These are phyloP conservation scores for Drosophila yooni DNA, from an alignment of 2,888 invertebrate species.

Conservation along the genomic window DNA sequence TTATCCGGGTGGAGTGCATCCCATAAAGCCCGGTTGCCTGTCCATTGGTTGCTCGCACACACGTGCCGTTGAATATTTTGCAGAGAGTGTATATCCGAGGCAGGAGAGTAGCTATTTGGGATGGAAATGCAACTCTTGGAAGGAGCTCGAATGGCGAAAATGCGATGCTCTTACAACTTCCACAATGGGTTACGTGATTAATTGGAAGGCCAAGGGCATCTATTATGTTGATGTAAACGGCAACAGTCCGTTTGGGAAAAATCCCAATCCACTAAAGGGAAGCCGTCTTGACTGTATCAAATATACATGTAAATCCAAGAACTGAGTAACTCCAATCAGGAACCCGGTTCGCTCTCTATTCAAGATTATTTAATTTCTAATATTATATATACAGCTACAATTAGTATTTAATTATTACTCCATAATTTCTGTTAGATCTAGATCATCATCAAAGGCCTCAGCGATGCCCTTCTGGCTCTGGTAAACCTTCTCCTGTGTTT, in stretches of 20 bases:
- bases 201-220: constrained; percentile 71
- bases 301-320: not conserved
- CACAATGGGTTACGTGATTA: constrained; percentile 78
- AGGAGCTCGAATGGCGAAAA: constrained; percentile 56
- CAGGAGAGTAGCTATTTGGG: constrained; percentile 77
- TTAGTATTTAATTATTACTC: constrained; percentile 37
- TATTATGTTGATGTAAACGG: constrained; percentile 79
- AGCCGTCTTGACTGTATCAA: constrained; percentile 19
- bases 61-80: constrained; percentile 80
- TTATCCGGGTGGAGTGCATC: constrained; percentile 80
- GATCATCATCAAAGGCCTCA: constrained; percentile 82
- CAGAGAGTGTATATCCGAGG: constrained; percentile 79
- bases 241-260: constrained; percentile 74
- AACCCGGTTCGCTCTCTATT: not conserved
- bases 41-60: constrained; percentile 78
- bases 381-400: constrained; percentile 1
- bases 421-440: constrained; percentile 81
- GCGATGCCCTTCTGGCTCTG: constrained; percentile 74
- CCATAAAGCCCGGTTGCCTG: constrained; percentile 80
- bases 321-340: not conserved
- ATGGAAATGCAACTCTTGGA: constrained; percentile 71
- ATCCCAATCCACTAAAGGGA: not conserved
- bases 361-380: not conserved
- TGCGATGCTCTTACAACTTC: constrained; percentile 52
- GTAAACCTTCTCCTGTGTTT: constrained; percentile 79